Percentiles rank a stretch among this genome's conserved stretches.
Conservation (phyloP, 35 echinoderm and acorn worm species). For the Eucidaris tribuloides region DNA sequence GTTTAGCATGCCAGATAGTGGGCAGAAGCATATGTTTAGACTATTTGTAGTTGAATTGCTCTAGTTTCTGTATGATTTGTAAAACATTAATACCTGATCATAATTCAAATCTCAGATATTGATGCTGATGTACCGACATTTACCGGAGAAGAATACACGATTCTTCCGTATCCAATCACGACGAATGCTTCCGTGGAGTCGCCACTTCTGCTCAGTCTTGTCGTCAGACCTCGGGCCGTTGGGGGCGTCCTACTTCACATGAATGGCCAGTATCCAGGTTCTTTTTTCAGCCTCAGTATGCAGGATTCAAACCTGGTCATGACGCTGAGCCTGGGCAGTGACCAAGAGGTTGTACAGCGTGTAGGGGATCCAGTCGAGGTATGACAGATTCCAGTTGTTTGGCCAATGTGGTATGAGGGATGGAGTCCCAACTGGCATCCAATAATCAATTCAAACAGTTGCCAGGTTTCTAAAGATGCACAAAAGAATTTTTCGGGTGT, state of each 20-base stretch:
- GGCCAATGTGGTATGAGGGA: too few species aligned
- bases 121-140: constrained; percentile 27
- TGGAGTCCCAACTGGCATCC: too few species aligned
- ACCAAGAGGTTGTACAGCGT: constrained; percentile 4
- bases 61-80: too few species aligned
- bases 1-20: too few species aligned
- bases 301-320: background rate
- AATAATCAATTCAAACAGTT: too few species aligned
- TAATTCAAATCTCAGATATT: background rate
- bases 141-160: constrained; percentile 25
- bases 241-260: constrained; percentile 29
- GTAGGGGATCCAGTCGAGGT: constrained; percentile 14
- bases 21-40: too few species aligned
- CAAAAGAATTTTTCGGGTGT: too few species aligned
- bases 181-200: background rate
- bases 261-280: constrained; percentile 18
- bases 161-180: background rate
- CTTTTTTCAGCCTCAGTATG: constrained; percentile 36
- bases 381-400: background rate
- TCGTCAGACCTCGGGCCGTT: background rate
- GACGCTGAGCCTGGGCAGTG: background rate
- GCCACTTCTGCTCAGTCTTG: constrained; percentile 1
- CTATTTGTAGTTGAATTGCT: too few species aligned
- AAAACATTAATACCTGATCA: too few species aligned
- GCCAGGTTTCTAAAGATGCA: too few species aligned